Conservation (phyloP, 2,797 vertebrate species). For the Carapus acus region DNA sequence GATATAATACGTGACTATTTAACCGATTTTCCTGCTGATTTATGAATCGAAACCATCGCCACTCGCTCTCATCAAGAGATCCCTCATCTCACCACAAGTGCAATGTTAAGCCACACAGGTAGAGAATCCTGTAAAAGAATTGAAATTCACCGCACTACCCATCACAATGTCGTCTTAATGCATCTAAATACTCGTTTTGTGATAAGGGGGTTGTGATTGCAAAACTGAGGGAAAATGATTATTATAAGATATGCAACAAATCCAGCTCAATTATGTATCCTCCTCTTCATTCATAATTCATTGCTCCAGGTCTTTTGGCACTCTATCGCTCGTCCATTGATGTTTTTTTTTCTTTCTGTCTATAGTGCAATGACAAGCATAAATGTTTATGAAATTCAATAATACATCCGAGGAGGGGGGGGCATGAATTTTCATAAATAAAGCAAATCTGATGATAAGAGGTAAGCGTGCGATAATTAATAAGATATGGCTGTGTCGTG, state of each 20-base stretch:
- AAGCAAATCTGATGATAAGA: background rate
- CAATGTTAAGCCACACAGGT: background rate
- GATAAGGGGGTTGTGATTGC: slow-evolving; percentile 39
- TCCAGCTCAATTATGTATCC: slow-evolving; percentile 65
- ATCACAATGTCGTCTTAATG: slow-evolving; percentile 8
- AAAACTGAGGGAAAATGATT: slow-evolving; percentile 64
- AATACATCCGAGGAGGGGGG: no score
- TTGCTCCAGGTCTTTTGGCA: slow-evolving; percentile 46
- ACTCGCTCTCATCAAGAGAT: no score
- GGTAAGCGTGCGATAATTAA: background rate
- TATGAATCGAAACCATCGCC: background rate
- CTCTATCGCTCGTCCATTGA: slow-evolving; percentile 32
- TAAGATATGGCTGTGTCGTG: background rate
- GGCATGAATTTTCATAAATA: background rate
- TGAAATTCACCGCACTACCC: background rate
- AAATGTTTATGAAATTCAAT: slow-evolving; percentile 16
- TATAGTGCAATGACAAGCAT: slow-evolving; percentile 26
- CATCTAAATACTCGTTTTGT: slow-evolving; percentile 37
- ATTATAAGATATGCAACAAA: slow-evolving; percentile 70
- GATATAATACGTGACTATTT: no score
- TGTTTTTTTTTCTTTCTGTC: slow-evolving; percentile 1
- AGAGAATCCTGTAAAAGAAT: slow-evolving; percentile 10
- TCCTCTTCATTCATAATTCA: slow-evolving; percentile 66
- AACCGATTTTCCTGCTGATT: background rate
- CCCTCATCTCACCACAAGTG: background rate